Evolutionary conservation across 1,140 invertebrate species (phyloP).

Genomic region (Drosophila suzukii): DNA sequence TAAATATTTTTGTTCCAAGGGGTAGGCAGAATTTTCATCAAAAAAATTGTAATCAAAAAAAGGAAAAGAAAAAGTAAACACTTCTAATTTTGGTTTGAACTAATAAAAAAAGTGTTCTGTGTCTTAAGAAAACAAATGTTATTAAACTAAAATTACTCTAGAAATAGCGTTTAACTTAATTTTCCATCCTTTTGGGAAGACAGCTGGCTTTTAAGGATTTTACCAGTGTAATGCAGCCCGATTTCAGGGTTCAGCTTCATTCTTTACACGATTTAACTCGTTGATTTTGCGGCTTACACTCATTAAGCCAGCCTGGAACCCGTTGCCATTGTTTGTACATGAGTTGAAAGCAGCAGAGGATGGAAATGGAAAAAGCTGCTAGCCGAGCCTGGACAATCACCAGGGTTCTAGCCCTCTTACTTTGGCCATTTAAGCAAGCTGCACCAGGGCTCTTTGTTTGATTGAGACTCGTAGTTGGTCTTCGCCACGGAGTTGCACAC

Average conservation of each 20-base stretch:
- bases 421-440: constrained; percentile 28
- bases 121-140: too few relatives aligned
- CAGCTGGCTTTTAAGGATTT: not conserved
- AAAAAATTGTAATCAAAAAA: too few relatives aligned
- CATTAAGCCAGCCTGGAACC: constrained; percentile 68
- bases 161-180: too few relatives aligned
- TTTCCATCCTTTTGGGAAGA: too few relatives aligned
- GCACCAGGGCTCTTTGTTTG: constrained; percentile 42
- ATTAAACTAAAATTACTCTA: too few relatives aligned
- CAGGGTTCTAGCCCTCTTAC: constrained; percentile 6
- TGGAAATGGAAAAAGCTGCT: constrained; percentile 11
- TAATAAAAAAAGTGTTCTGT: too few relatives aligned
- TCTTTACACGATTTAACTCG: constrained; percentile 74
- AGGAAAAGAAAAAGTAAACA: too few relatives aligned
- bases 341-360: constrained; percentile 9
- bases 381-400: constrained; percentile 4
- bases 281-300: constrained; percentile 78
- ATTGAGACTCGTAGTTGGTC: constrained; percentile 34
- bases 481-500: constrained; percentile 7
- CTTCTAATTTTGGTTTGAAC: too few relatives aligned
- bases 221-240: constrained; percentile 17
- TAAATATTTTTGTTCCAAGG: too few relatives aligned
- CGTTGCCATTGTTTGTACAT: constrained; percentile 49
- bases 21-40: too few relatives aligned
- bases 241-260: constrained; percentile 53